A percentile compares a stretch with the other conserved stretches of the same genome.
Evolutionary conservation across 2,888 invertebrate species (phyloP).

Genomic region (Celastrina argiolus): DNA sequence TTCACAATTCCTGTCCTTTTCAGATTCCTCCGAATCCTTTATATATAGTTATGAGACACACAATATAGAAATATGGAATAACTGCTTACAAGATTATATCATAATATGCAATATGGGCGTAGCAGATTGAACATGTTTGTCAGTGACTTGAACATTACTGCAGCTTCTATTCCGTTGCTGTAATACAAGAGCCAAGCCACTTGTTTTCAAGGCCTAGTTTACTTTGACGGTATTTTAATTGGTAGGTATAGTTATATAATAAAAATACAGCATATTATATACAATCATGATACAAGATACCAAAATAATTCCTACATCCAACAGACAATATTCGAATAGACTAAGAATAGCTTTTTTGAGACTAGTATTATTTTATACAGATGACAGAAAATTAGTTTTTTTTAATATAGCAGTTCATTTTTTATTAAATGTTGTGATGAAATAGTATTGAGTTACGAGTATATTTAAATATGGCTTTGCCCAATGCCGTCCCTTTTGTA

Average conservation of each 20-base stretch:
- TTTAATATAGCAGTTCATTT: not conserved
- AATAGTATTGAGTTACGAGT: not conserved
- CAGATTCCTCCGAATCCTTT: too few relatives aligned
- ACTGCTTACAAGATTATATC: too few relatives aligned
- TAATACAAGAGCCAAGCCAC: too few relatives aligned
- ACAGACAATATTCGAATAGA: conserved; percentile 18
- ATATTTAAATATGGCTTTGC: not conserved
- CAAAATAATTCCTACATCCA: not conserved
- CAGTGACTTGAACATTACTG: too few relatives aligned
- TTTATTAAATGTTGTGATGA: not conserved
- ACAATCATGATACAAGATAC: not conserved
- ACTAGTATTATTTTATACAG: conserved; percentile 1
- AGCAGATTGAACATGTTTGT: too few relatives aligned
- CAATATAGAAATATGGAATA: too few relatives aligned
- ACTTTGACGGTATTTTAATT: not conserved
- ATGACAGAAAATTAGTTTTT: not conserved
- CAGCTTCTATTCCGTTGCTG: too few relatives aligned
- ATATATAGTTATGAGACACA: too few relatives aligned
- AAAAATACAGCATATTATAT: not conserved
- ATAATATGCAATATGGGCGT: too few relatives aligned
- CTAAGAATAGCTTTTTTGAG: conserved; percentile 17
- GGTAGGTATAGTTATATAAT: not conserved
- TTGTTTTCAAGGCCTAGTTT: not conserved
- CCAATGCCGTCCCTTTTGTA: not conserved
- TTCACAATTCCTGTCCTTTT: too few relatives aligned